Base-by-base conservation (phyloP, 2,888 invertebrate species). In the Merodon equestris region DNA sequence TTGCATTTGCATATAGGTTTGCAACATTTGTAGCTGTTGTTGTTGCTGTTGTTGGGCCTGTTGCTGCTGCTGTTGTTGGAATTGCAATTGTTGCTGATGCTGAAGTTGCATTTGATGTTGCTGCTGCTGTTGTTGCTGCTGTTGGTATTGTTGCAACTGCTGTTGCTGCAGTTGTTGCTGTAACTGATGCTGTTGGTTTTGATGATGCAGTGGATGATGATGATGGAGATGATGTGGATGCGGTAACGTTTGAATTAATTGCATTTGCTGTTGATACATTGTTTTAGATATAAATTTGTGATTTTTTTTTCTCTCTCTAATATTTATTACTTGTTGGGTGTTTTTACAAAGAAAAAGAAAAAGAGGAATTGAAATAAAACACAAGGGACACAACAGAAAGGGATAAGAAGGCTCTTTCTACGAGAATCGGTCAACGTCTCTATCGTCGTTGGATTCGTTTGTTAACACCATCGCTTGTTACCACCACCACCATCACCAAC, bases 171-270 rank as follows among this genome's bases (percentile, higher is more conserved):
- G 83, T 77, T 87, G 86, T 82, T 86, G 86, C 81, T 86, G 85
- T 82, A 86, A 86, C 79, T 68, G 67, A 42, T 68, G 67, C 38
- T 76, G 81, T 18, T 72, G 76, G 56, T 67, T 64, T 63, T 74
- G 79, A 2, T 27, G 27, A 54, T 79, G 74, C 42, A 75, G 17
- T 56, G 75, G 81, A 75, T 81, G 76, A 73, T 81, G 81, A 58
- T 77, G 77, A 68, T 77, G 40, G 27, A 72, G 81, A 64, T 81
- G 81, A 73, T 77, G 72, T 83, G 88, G 87, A 77, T 81, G 76
- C 83, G 88, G 87, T 83, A 86, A 84, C 83, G 88, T 86, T 84
- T 87, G 87, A 84, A 88, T 85, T 86, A 88, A 85, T 87, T 88
- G 88, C 87, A 88, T 87, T 88, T 88, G 88, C 88, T 88, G 86